Evolutionary conservation across 2,797 vertebrate species (phyloP), one percentile per base, ranked within the genome.

Genomic region (Craterocephalus amniculus): DNA sequence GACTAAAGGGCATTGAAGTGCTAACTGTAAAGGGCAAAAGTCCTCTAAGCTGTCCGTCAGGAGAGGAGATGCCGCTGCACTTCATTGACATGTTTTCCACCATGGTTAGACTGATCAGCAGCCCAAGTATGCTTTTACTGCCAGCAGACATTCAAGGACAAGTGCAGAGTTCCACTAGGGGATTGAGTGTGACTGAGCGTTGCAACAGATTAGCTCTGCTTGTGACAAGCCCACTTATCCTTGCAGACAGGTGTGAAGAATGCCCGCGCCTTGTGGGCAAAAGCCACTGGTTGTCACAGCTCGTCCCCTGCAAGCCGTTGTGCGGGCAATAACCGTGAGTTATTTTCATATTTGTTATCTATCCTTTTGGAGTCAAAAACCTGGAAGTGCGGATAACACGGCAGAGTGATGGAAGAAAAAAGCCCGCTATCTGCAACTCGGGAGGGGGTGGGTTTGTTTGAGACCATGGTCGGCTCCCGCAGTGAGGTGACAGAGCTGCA

Each of bases 221-320:
- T 79, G 87, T 91, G 91, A 93, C 92, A 89, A 90, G 83, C 83
- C 84, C 91, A 89, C 83, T 93, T 94, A 95, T 94, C 90, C 91
- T 89, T 76, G 88, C 72, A 90, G 93, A 93, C 93, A 94, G 93
- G 94, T 95, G 92, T 93, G 93, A 94, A 93, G 91, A 92, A 92
- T 92, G 90, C 86, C 87, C 87, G 83, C 72, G 84, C 89, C 91
- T 92, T 83, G 78, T 89, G 87, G 91, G 86, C 89, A 89, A 85
- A 89, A 89, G 83, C 88, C 87, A 82, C 82, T 58, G 87, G 87
- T 91, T 89, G 88, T 91, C 90, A 92, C 26, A 35, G 80, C 73
- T 78, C 78, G 59, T 88, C 74, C 67, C 74, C 29, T 48, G 60
- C 74, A 78, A 80, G 74, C 61, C 69, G 67, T 70, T 70, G 76